phyloP scores from a whole-genome alignment of 2,888 invertebrate species.

The Tenthredo mesomela region DNA sequence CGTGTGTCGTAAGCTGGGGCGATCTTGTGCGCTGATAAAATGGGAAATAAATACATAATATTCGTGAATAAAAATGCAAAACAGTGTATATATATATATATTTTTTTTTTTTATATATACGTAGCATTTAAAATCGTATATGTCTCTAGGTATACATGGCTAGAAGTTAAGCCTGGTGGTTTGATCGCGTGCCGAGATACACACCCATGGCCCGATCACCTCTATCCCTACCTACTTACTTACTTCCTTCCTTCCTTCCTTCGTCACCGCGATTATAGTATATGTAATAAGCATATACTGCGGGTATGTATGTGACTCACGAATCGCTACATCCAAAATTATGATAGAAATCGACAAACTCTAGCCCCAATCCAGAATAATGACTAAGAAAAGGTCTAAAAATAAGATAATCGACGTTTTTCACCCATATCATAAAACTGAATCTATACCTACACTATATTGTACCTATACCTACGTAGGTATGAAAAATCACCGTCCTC shows the following conservation, averaged over 20 bases:
- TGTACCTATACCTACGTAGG: not conserved
- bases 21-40: slow-evolving; percentile 20
- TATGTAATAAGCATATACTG: not conserved
- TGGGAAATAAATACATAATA: slow-evolving; percentile 45
- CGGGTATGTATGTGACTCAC: not conserved
- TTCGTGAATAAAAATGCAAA: slow-evolving; percentile 48
- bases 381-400: not conserved
- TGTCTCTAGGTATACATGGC: not conserved
- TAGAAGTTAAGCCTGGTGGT: not conserved
- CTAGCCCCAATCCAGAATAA: not conserved
- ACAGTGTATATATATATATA: not conserved
- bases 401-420: no score
- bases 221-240: not conserved
- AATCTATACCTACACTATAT: not conserved
- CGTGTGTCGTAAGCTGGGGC: not conserved
- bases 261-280: not conserved
- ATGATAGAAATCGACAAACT: not conserved
- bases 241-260: not conserved
- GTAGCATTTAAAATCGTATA: not conserved
- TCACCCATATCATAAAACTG: no score
- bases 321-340: not conserved
- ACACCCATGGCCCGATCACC: slow-evolving; percentile 17
- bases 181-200: slow-evolving; percentile 51
- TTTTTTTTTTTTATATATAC: not conserved
- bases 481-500: not conserved